A percentile compares a stretch with the other conserved stretches of the same genome.
Evolutionary conservation across 2,888 invertebrate species (phyloP).

Genomic region (Drosophila borborema): DNA sequence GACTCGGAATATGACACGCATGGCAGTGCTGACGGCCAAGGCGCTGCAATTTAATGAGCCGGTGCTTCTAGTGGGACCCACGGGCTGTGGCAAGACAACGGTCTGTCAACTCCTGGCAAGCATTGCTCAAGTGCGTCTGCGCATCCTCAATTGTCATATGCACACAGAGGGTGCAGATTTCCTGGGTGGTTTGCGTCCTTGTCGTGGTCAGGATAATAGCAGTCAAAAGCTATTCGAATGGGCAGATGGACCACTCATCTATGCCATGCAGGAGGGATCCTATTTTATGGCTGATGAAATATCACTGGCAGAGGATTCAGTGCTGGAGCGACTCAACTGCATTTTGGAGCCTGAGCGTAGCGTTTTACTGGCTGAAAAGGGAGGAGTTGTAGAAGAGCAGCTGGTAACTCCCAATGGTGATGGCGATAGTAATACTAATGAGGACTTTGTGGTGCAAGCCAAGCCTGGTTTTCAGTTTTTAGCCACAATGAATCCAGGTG

Average conservation of each 20-base stretch:
- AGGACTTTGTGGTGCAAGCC: conserved; percentile 88
- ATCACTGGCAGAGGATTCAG: conserved; percentile 98
- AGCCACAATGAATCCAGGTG: conserved; percentile 99
- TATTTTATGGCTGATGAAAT: conserved; percentile 99
- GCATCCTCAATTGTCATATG: conserved; percentile 98
- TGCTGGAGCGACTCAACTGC: conserved; percentile 98
- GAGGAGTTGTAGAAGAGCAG: conserved; percentile 87
- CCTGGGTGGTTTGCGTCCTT: conserved; percentile 96
- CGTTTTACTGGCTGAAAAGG: conserved; percentile 96
- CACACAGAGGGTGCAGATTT: conserved; percentile 99
- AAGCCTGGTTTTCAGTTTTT: conserved; percentile 94
- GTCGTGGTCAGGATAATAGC: conserved; percentile 83
- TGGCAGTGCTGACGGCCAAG: conserved; percentile 92
- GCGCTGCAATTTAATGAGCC: conserved; percentile 97
- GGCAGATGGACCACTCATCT: conserved; percentile 97
- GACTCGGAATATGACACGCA: conserved; percentile 95
- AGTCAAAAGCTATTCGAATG: conserved; percentile 94
- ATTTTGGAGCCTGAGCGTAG: conserved; percentile 96
- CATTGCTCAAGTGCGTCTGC: conserved; percentile 88
- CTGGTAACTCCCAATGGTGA: conserved; percentile 41
- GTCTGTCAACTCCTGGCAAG: conserved; percentile 95
- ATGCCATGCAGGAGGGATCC: conserved; percentile 94
- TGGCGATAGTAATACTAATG: conserved; percentile 65
- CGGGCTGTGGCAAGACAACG: conserved; percentile 99
- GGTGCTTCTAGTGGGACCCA: conserved; percentile 97